Conservation (phyloP, 2,888 invertebrate genomes). For the Apotomis turbidana region DNA sequence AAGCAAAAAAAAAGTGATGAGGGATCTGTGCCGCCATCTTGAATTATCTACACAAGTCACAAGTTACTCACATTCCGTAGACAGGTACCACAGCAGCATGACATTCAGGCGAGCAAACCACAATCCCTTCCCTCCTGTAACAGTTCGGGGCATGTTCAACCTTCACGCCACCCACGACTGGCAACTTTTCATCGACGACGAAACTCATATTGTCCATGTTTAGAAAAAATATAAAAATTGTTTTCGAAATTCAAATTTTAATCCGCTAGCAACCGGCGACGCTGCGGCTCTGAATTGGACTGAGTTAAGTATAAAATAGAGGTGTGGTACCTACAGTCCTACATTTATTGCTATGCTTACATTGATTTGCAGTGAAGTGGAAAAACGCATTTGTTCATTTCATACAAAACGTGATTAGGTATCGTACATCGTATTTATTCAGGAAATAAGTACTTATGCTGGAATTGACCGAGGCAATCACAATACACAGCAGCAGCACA, state of each 20-base stretch:
- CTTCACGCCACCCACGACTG: slow-evolving; percentile 25
- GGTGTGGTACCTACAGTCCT: slow-evolving; percentile 19
- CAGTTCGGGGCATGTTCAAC: slow-evolving; percentile 40
- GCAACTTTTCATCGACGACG: slow-evolving; percentile 37
- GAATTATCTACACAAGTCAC: no score
- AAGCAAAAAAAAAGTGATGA: no score
- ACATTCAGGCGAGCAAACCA: slow-evolving; percentile 31
- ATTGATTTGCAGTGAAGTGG: slow-evolving; percentile 34
- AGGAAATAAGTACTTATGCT: background rate
- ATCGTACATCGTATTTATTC: background rate
- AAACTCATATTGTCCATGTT: slow-evolving; percentile 41
- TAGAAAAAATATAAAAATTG: background rate
- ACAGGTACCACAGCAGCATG: slow-evolving; percentile 47
- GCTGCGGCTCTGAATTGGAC: slow-evolving; percentile 16
- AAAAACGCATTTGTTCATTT: slow-evolving; percentile 29
- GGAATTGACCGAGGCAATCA: background rate
- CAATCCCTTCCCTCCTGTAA: slow-evolving; percentile 48
- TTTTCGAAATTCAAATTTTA: slow-evolving; percentile 1
- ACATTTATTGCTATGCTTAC: slow-evolving; percentile 22
- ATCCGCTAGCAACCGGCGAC: slow-evolving; percentile 14
- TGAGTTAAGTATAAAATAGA: slow-evolving; percentile 24
- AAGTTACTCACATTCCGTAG: slow-evolving; percentile 56
- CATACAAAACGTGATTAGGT: slow-evolving; percentile 15
- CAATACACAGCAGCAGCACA: no score
- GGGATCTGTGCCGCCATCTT: no score